These are phyloP conservation scores for Chorisops tibialis DNA, from an alignment of 2,888 invertebrate genomes.

Conservation along the genomic window DNA sequence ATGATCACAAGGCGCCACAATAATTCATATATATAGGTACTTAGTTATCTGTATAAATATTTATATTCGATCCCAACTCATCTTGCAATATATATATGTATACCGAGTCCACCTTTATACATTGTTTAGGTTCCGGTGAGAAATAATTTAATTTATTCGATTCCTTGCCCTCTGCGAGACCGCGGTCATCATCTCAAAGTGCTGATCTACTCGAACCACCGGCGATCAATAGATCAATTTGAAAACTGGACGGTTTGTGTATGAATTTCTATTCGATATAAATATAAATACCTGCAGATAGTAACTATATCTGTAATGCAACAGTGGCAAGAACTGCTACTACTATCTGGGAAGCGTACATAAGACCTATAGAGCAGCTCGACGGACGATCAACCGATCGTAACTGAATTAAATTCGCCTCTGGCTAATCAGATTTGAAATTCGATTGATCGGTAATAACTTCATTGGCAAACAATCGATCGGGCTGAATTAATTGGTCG, in stretches of 20 bases:
- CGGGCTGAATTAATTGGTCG: conserved; percentile 21
- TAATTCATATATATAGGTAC: conserved; percentile 28
- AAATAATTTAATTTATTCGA: conserved; percentile 32
- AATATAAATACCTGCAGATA: too few relatives aligned
- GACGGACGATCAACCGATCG: background rate
- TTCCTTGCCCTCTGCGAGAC: background rate
- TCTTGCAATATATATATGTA: background rate
- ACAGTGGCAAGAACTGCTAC: background rate
- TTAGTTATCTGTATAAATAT: too few relatives aligned
- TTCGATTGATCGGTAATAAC: conserved; percentile 29
- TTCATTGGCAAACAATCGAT: conserved; percentile 32
- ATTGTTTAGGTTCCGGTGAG: conserved; percentile 29
- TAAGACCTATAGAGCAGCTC: too few relatives aligned
- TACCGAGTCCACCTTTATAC: conserved; percentile 4
- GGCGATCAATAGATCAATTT: conserved; percentile 15
- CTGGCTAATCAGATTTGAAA: conserved; percentile 31
- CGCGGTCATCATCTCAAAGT: background rate
- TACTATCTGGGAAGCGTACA: too few relatives aligned
- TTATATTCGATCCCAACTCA: conserved; percentile 6
- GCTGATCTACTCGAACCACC: background rate
- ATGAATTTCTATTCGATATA: too few relatives aligned
- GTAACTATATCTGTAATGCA: too few relatives aligned
- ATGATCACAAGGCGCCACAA: conserved; percentile 29
- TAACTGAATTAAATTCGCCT: conserved; percentile 16
- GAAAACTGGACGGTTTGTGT: background rate